Conservation (phyloP, 92 coral and sea anemone species). For the Meandrina meandrites region DNA sequence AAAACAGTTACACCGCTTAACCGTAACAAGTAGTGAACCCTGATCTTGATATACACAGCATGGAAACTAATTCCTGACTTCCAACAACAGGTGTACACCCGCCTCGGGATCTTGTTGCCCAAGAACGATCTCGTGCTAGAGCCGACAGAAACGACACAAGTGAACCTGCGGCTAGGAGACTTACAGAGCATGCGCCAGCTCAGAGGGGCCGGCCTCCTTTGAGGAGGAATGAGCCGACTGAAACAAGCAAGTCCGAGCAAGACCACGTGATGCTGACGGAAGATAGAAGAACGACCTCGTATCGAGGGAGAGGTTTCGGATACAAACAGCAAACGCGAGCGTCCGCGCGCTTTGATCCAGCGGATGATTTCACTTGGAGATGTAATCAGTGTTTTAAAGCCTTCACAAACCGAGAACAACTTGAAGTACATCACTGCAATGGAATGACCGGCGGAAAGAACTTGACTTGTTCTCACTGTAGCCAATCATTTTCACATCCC, state of each 20-base stretch:
- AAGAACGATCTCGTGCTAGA: slow-evolving; percentile 80
- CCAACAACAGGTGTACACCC: slow-evolving; percentile 89
- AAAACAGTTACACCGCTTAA: no score
- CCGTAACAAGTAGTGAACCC: no score
- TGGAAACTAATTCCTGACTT: not conserved
- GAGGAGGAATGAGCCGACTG: slow-evolving; percentile 58
- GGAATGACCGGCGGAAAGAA: slow-evolving; percentile 71
- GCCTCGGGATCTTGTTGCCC: slow-evolving; percentile 97
- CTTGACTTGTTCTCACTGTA: slow-evolving; percentile 89
- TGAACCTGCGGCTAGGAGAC: slow-evolving; percentile 74
- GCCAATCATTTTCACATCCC: slow-evolving; percentile 81
- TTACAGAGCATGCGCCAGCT: slow-evolving; percentile 75
- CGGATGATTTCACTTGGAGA: slow-evolving; percentile 85
- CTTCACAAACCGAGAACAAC: slow-evolving; percentile 85
- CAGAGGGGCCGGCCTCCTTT: slow-evolving; percentile 91
- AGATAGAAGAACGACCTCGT: slow-evolving; percentile 73
- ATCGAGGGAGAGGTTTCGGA: slow-evolving; percentile 80
- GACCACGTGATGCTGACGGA: slow-evolving; percentile 53
- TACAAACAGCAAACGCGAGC: slow-evolving; percentile 45
- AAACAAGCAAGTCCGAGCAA: slow-evolving; percentile 65
- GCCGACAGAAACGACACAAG: slow-evolving; percentile 52
- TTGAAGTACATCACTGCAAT: slow-evolving; percentile 84
- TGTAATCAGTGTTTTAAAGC: slow-evolving; percentile 94
- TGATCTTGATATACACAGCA: no score
- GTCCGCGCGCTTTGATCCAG: slow-evolving; percentile 59